Base-by-base conservation (phyloP, 2,888 invertebrate genomes). In the Ophonus ardosiacus region DNA sequence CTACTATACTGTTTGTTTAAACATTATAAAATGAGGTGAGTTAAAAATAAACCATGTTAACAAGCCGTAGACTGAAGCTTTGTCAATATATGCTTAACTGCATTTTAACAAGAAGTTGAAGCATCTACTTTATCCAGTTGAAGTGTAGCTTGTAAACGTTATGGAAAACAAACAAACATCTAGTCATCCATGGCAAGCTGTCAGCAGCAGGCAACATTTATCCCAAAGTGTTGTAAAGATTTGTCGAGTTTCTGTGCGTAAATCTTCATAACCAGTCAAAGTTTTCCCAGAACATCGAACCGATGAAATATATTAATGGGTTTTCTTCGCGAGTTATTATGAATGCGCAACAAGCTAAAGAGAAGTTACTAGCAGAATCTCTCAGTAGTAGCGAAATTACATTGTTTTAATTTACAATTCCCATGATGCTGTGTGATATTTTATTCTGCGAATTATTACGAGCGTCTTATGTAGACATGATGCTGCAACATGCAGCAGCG, bases 321-420 rank as follows among this genome's bases (percentile, higher is more conserved):
- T 79, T 79, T 79, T 79, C 79, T 79, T 79, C 24, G 7, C 24
- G 40, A 61, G 40, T 40, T 79, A 59, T 79, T 59, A 56, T 59
- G 51, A 79, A 79, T 79, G 79, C 61, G 79, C 79, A 57, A 79
- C 79, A 61, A 59, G 79, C 57, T 56, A 24, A 8, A 8, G 8
- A 51, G 31, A 78, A 21, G n/a, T 8, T 18, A 43, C 40, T 31
- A 31, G 31, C 31, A 4, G 31, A 51, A 18, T 18, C 57, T 59
- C 40, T 38, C 61, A 79, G 79, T 79, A 79, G 79, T 63, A 5
- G n/a, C 63, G 40, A 79, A 38, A 81, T 59, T 56, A 57, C 79
- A 79, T 79, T 79, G 57, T 79, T 57, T 51, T 79, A 79, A 79
- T 79, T 79, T 57, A 57, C 79, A 79, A 57, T 59, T 79, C 59